phyloP scores from a whole-genome alignment of 1,140 invertebrate genomes.

The Danaus plexippus region DNA sequence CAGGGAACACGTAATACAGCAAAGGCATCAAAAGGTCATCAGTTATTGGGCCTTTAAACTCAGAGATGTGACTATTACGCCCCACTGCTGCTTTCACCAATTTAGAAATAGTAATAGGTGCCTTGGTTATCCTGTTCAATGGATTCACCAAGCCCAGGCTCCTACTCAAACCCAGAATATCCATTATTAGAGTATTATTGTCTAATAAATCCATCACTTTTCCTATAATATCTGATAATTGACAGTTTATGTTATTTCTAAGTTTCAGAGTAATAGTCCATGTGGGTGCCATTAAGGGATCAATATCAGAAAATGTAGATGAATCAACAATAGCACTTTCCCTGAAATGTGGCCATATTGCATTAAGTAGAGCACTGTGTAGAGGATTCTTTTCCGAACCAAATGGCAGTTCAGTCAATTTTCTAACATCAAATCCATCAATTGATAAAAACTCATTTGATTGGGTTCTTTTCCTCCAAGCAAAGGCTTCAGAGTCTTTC shows the following conservation, averaged over 20 bases:
- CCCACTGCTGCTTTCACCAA: constrained; percentile 60
- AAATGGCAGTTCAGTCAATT: constrained; percentile 80
- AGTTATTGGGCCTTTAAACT: constrained; percentile 80
- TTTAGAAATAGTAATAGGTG: constrained; percentile 67
- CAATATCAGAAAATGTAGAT: constrained; percentile 88
- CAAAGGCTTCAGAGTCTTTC: constrained; percentile 74
- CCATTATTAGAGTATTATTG: constrained; percentile 53
- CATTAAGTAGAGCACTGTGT: constrained; percentile 83
- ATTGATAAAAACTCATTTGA: constrained; percentile 82
- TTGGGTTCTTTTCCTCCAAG: constrained; percentile 77
- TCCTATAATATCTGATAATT: constrained; percentile 76
- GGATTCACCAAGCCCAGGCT: constrained; percentile 60
- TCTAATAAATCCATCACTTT: constrained; percentile 59
- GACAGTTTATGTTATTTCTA: constrained; percentile 74
- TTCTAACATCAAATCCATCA: constrained; percentile 71
- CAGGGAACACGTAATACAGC: constrained; percentile 90
- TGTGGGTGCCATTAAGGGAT: constrained; percentile 86
- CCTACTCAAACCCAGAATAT: constrained; percentile 53
- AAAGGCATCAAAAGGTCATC: constrained; percentile 83
- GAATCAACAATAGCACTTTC: constrained; percentile 92
- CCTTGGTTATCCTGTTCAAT: constrained; percentile 62
- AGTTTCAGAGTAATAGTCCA: constrained; percentile 81
- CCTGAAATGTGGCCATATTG: constrained; percentile 89
- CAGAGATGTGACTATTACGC: constrained; percentile 37
- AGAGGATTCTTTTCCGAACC: constrained; percentile 87